Evolutionary conservation across 2,888 invertebrate species (phyloP).

Genomic region (Tenthredo distinguenda): DNA sequence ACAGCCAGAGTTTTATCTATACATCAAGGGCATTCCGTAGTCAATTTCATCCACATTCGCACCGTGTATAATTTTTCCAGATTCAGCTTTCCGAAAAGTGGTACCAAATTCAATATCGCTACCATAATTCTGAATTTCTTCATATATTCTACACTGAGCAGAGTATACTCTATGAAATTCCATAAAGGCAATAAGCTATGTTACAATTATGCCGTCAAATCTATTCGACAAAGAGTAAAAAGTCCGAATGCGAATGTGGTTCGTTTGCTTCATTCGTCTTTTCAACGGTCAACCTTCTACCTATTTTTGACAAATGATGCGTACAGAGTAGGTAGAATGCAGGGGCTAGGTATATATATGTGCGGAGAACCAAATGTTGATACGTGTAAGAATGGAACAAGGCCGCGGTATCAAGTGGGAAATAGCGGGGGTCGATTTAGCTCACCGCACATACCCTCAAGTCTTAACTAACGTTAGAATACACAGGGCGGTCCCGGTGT

Average conservation of each 20-base stretch:
- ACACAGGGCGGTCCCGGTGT: slow-evolving; percentile 31
- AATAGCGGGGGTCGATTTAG: slow-evolving; percentile 58
- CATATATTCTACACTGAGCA: background rate
- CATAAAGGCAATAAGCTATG: background rate
- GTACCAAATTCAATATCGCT: background rate
- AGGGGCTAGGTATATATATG: slow-evolving; percentile 12
- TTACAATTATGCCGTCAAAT: background rate
- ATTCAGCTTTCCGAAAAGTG: background rate
- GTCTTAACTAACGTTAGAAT: slow-evolving; percentile 44
- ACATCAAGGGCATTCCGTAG: background rate
- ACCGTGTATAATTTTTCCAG: background rate
- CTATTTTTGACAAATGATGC: slow-evolving; percentile 48
- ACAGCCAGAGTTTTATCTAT: background rate
- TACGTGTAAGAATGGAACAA: background rate
- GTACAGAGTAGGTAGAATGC: slow-evolving; percentile 49
- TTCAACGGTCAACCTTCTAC: background rate
- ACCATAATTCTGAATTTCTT: background rate
- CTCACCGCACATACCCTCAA: slow-evolving; percentile 36
- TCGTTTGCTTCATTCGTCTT: background rate
- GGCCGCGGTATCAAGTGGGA: background rate
- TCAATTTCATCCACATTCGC: background rate
- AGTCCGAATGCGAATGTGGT: background rate
- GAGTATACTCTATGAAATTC: background rate
- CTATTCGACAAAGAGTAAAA: background rate
- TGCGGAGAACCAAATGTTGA: slow-evolving; percentile 56